A percentile compares a stretch with the other conserved stretches of the same genome.
Evolutionary conservation across 2,888 invertebrate genomes (phyloP).

Genomic region (Zonitis immaculata): DNA sequence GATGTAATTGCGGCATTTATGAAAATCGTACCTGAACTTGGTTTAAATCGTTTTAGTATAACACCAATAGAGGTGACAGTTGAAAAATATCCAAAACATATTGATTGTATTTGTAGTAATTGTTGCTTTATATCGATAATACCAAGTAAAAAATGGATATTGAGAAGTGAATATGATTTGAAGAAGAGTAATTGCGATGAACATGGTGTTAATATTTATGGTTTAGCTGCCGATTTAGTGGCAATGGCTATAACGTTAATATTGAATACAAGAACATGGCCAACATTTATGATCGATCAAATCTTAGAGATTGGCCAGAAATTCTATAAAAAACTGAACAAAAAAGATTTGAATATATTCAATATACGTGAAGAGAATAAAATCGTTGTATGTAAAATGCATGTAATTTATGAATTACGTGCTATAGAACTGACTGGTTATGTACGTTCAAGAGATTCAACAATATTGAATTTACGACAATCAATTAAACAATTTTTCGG

Average conservation of each 20-base stretch:
- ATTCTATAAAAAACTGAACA: slow-evolving; percentile 26
- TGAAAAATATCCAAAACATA: slow-evolving; percentile 25
- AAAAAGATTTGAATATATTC: slow-evolving; percentile 54
- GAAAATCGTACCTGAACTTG: slow-evolving; percentile 37
- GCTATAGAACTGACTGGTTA: too few relatives aligned
- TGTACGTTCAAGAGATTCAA: slow-evolving; percentile 34
- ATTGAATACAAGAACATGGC: slow-evolving; percentile 58
- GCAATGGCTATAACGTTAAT: slow-evolving; percentile 57
- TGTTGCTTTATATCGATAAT: neutral
- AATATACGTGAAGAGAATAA: slow-evolving; percentile 51
- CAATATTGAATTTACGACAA: slow-evolving; percentile 43
- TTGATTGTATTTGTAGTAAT: neutral
- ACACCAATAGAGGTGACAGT: slow-evolving; percentile 32
- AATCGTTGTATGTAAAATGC: slow-evolving; percentile 46
- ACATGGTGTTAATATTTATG: neutral
- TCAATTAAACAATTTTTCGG: slow-evolving; percentile 55
- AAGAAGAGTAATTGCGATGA: neutral
- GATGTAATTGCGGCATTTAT: slow-evolving; percentile 37
- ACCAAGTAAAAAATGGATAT: slow-evolving; percentile 43
- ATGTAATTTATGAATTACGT: too few relatives aligned
- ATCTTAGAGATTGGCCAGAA: slow-evolving; percentile 52
- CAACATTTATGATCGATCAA: slow-evolving; percentile 54
- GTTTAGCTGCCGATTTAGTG: slow-evolving; percentile 53
- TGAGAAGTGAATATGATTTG: slow-evolving; percentile 44
- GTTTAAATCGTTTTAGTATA: slow-evolving; percentile 38